phyloP scores from a whole-genome alignment of 2,888 invertebrate species.

The Nemoura dubitans region DNA sequence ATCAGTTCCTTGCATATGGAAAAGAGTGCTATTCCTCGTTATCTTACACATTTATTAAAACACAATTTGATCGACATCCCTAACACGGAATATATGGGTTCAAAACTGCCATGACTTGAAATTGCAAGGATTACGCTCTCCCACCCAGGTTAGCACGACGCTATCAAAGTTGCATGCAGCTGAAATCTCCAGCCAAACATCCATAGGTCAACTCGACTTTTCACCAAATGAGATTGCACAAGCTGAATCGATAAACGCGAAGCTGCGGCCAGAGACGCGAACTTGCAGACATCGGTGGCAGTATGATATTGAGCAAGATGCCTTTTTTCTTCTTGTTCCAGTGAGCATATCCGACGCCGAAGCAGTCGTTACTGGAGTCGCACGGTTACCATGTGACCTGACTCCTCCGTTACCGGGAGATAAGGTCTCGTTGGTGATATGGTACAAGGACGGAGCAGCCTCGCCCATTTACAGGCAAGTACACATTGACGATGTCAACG shows the following conservation, averaged over 20 bases:
- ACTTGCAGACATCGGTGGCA: not conserved
- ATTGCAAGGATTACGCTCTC: not conserved
- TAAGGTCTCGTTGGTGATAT: conserved; percentile 52
- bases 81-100: no score
- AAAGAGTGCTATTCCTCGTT: no score
- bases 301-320: no score
- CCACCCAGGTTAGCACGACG: not conserved
- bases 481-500: not conserved
- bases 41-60: no score
- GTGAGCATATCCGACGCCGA: conserved; percentile 43
- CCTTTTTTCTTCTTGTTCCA: conserved; percentile 34
- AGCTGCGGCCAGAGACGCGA: not conserved
- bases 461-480: conserved; percentile 53
- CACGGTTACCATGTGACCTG: conserved; percentile 52
- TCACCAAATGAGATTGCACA: not conserved
- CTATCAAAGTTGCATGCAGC: not conserved
- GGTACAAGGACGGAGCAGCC: conserved; percentile 52
- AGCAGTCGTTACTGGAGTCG: conserved; percentile 50
- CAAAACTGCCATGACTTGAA: not conserved
- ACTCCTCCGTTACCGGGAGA: conserved; percentile 50
- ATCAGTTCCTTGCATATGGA: no score
- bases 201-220: not conserved
- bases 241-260: not conserved
- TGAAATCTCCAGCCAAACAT: not conserved
- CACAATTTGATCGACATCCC: no score